Base-by-base conservation (phyloP, 1,140 invertebrate species). In the Lasioglossum baleicum region DNA sequence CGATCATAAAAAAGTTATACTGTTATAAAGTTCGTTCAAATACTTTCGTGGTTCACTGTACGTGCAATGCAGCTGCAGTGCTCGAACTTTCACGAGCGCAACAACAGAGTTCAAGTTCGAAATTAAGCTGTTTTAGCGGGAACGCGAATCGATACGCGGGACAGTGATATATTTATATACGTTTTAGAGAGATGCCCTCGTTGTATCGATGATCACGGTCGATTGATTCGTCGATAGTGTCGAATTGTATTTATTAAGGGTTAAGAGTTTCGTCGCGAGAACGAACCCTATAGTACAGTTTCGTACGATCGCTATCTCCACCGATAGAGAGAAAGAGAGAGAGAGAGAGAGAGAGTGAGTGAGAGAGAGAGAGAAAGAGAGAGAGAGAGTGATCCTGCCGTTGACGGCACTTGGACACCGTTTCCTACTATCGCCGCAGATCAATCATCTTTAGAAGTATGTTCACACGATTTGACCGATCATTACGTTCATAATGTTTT, bases 401-500 rank as follows among this genome's bases (percentile, higher is more conserved):
- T 81, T 81, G 69, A 74, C 71, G 53, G 69, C 66, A 66, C 31
- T 64, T 67, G 67, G 44, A 63, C 31, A 61, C 70, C 70, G 58
- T 72, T 78, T 84, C 35, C 42, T 67, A 75, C 22, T 51, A 63
- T 84, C 71, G 56, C 42, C 75, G 67, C 35, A 69, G 31, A 72
- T 71, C 61, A 44, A 67, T 13, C 40, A 44, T 40, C 68, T 64
- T 64, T 70, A 17, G 15, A 20, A 76, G 2, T 65, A 56, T 66
- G 42, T 40, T 61, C 7, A 67, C 31, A 35, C 35, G 8, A 40
- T 63, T 17, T 8, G 13, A 35, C n/a, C 56, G 26, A 67, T 77
- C 42, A 40, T 68, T 75, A 63, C 74, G 35, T 83, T 60, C 35
- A 75, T 56, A 78, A 74, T 88, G 88, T 88, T 88, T 87, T 88